phyloP scores from a whole-genome alignment of 2,113 vertebrate species.

The Semicossyphus pulcher region DNA sequence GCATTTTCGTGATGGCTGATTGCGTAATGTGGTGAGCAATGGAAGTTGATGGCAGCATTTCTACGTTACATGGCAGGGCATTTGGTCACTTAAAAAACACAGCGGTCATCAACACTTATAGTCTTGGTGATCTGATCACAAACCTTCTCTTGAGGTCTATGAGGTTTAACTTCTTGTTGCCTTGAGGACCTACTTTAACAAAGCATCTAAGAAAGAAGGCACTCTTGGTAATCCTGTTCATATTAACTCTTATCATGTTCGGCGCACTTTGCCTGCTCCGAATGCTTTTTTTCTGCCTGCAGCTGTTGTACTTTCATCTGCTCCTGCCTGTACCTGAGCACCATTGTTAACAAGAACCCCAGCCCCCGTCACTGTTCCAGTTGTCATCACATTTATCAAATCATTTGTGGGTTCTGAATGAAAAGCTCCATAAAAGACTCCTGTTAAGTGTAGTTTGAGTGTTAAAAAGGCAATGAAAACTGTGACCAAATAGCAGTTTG shows the following conservation, averaged over 20 bases:
- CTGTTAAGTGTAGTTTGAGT: constrained; percentile 3
- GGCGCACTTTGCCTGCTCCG: not conserved
- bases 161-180: not conserved
- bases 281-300: not conserved
- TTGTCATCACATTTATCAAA: constrained; percentile 5
- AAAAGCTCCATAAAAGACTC: constrained; percentile 1
- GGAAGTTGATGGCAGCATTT: constrained; percentile 31
- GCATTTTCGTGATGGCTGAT: constrained; percentile 56
- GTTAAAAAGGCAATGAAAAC: not conserved
- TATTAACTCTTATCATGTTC: not conserved
- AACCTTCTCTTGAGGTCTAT: not conserved
- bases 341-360: not conserved
- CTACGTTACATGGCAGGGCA: not conserved
- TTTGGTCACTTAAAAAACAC: constrained; percentile 36
- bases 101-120: not conserved
- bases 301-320: constrained; percentile 5
- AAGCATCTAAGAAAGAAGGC: too few species aligned
- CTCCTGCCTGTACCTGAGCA: not conserved
- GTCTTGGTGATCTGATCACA: not conserved
- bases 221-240: not conserved
- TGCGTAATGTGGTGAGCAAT: constrained; percentile 45
- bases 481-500: not conserved
- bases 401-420: not conserved
- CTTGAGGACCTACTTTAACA: not conserved
- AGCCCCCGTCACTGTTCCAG: not conserved